Evolutionary conservation across 2,888 invertebrate genomes (phyloP), one percentile per base, ranked within the genome.

Genomic region (Phrixothrix hirtus): DNA sequence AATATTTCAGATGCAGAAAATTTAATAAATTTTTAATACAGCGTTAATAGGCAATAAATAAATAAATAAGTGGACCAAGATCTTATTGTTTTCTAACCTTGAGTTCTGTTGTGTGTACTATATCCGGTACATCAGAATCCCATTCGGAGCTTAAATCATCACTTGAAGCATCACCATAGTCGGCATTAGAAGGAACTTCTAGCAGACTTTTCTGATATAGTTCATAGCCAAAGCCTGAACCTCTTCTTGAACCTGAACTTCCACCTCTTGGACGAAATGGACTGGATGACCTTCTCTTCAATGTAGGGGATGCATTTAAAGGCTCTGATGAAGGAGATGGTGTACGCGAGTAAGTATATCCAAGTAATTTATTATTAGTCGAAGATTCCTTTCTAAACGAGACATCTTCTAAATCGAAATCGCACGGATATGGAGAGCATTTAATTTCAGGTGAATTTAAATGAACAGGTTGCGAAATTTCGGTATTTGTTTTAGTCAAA

Each of bases 91-190:
- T 63, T 46, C 73, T 62, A 62, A 68, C 68, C 67, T 67, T 69
- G 21, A 56, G 48, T 14, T 61, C 55, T 5, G 49, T 58, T 2
- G 54, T 36, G 51, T 65, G 62, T n/a, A 69, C 60, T 2, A 66
- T 61, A 50, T 85, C 85, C 10, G 84, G 81, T 4, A 84, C 87
- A 75, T 92, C 92, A 1, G 90, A 91, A 71, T 93, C 92, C 92
- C 93, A 93, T 70, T 93, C 93, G 9, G 92, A 92, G 73, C 91
- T 92, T 55, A 93, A 82, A 75, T 93, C 93, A 74, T 94, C 93
- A 70, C 90, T 91, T 61, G 90, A 90, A n/a, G 91, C 89, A 68
- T 92, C 92, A 9, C 90, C 92, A 73, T 89, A 94, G 68, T 93
- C 93, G 56, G 85, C 78, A 17, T 81, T 81, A 78, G 84, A 81